A percentile compares a stretch with the other conserved stretches of the same genome.
These are phyloP conservation scores for Synergus gifuensis DNA, from an alignment of 2,888 invertebrate species.

Conservation along the genomic window DNA sequence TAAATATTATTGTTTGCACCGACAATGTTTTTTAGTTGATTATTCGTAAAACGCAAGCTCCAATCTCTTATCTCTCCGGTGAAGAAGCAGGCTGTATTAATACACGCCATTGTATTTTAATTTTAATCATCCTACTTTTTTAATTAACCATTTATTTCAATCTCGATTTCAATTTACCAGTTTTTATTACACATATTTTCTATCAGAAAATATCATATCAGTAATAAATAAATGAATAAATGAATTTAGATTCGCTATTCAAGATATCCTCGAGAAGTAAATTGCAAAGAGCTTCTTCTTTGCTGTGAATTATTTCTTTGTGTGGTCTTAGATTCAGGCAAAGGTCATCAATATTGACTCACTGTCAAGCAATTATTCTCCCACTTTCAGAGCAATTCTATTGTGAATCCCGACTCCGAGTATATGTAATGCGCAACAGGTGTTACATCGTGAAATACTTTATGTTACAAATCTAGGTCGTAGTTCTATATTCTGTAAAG, in stretches of 20 bases:
- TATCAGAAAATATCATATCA: background rate
- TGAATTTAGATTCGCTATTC: conserved; percentile 8
- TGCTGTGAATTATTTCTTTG: conserved; percentile 22
- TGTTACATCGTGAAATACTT: conserved; percentile 28
- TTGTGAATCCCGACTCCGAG: conserved; percentile 29
- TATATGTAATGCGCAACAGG: conserved; percentile 38
- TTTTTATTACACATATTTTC: background rate
- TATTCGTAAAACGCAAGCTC: background rate
- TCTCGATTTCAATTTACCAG: too few species aligned
- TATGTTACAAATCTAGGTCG: conserved; percentile 22
- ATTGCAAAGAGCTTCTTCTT: background rate
- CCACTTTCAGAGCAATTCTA: conserved; percentile 29
- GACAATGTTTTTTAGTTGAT: background rate
- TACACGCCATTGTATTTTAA: background rate
- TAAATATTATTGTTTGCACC: conserved; percentile 23
- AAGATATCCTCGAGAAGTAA: conserved; percentile 1
- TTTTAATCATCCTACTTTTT: background rate
- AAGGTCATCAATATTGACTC: conserved; percentile 32
- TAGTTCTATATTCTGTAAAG: background rate
- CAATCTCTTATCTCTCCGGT: background rate
- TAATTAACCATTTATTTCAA: background rate
- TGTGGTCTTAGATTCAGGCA: background rate
- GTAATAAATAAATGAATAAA: background rate
- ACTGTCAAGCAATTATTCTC: conserved; percentile 19
- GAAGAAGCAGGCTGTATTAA: background rate